These are phyloP conservation scores for Cossypha polioptera DNA, from an alignment of 2,797 vertebrate genomes.

Conservation along the genomic window DNA sequence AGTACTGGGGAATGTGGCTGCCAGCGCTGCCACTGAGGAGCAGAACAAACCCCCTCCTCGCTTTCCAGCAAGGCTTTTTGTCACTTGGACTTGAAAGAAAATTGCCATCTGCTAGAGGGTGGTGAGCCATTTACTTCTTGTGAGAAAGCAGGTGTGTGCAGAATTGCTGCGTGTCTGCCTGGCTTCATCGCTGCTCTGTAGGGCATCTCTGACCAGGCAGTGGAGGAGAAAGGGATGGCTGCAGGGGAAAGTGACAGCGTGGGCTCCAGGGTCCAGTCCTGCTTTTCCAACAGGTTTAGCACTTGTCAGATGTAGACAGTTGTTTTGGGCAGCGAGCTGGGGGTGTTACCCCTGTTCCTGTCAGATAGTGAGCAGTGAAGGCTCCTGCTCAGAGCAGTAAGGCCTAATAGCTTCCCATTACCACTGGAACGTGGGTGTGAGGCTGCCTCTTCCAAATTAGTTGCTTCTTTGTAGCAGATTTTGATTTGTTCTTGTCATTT, in stretches of 20 bases:
- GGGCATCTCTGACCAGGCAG: neutral
- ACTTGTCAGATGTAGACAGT: neutral
- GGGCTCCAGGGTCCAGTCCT: neutral
- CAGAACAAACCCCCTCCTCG: neutral
- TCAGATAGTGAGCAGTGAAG: neutral
- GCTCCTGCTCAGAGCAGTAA: neutral
- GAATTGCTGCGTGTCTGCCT: neutral
- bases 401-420: neutral
- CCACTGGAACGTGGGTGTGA: neutral
- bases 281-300: neutral
- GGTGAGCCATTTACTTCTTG: neutral
- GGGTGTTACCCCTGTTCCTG: neutral
- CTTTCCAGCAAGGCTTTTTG: neutral
- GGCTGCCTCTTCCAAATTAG: slow-evolving; percentile 12
- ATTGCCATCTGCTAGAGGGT: slow-evolving; percentile 28
- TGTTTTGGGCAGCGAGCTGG: neutral
- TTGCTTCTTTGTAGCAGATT: slow-evolving; percentile 12
- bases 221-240: neutral
- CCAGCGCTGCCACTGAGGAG: neutral
- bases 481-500: slow-evolving; percentile 20
- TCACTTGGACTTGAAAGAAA: slow-evolving; percentile 41
- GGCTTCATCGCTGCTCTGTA: neutral
- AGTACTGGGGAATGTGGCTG: neutral
- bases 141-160: slow-evolving; percentile 14
- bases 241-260: neutral